Conservation (phyloP, 2,113 vertebrate species). For the Carassius gibelio region DNA sequence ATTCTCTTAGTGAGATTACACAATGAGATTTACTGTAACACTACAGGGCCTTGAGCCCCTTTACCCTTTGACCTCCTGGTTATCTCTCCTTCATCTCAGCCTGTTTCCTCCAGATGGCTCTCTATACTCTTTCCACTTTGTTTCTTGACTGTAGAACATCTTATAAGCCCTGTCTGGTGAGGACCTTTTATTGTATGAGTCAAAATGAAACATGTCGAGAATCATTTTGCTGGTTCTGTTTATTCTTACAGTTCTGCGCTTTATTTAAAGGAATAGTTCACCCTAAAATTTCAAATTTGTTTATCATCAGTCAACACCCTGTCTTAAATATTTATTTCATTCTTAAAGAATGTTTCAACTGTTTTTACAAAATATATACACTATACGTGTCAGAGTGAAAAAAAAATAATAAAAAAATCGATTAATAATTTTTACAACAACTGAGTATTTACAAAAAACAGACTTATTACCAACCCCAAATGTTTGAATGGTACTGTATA, state of each 20-base stretch:
- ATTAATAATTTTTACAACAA: too few species aligned
- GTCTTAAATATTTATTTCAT: background rate
- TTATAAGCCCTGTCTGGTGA: background rate
- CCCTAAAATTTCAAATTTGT: background rate
- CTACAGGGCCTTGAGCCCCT: background rate
- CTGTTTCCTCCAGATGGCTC: constrained; percentile 17
- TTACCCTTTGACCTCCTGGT: constrained; percentile 18
- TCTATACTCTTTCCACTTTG: background rate
- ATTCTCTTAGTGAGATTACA: background rate
- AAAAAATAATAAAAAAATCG: too few species aligned
- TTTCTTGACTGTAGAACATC: background rate
- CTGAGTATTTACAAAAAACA: too few species aligned
- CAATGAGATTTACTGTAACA: background rate
- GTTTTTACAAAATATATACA: background rate
- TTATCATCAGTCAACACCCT: background rate
- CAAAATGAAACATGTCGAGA: background rate
- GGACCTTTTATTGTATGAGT: background rate
- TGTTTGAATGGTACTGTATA: background rate
- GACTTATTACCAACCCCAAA: background rate
- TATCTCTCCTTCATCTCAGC: background rate
- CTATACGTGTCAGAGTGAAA: background rate
- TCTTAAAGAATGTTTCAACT: background rate
- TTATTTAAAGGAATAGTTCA: background rate
- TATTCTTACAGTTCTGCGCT: background rate
- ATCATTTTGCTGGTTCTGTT: background rate